Conservation (phyloP, 2,797 vertebrate species). For the Typhlichthys subterraneus region DNA sequence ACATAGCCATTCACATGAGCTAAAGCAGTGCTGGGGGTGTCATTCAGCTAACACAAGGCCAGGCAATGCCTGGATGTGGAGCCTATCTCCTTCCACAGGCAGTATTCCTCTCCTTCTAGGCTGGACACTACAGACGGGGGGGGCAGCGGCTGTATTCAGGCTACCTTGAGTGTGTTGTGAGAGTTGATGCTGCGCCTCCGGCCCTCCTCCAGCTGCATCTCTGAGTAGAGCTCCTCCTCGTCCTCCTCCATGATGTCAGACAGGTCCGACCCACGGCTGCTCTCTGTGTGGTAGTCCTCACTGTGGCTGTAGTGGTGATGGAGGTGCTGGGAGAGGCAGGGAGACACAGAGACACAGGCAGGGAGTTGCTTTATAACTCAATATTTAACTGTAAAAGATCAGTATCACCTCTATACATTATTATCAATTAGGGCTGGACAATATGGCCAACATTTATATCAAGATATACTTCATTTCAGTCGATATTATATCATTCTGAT, state of each 20-base stretch:
- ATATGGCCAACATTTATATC: no score
- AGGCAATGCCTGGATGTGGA: constrained; percentile 56
- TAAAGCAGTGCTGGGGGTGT: constrained; percentile 48
- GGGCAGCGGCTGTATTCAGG: constrained; percentile 9
- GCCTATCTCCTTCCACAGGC: constrained; percentile 28
- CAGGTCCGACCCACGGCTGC: constrained; percentile 95
- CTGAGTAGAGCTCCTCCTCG: constrained; percentile 95
- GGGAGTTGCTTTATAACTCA: no score
- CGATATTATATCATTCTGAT: no score
- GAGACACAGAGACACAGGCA: neutral
- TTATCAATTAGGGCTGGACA: no score
- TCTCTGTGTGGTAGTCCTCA: constrained; percentile 95
- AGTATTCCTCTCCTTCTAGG: constrained; percentile 11
- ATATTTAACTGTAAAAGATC: neutral
- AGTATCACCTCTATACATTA: neutral
- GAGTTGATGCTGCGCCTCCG: constrained; percentile 89
- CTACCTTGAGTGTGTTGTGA: constrained; percentile 94
- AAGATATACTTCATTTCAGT: no score
- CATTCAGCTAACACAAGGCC: constrained; percentile 45
- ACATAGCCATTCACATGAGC: constrained; percentile 54
- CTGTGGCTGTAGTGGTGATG: constrained; percentile 86
- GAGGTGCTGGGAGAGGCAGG: constrained; percentile 60
- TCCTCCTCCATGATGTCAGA: constrained; percentile 99
- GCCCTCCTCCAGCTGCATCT: constrained; percentile 97
- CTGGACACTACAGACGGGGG: constrained; percentile 7